phyloP scores from a whole-genome alignment of 2,888 invertebrate species.

The Brachylomia viminalis region DNA sequence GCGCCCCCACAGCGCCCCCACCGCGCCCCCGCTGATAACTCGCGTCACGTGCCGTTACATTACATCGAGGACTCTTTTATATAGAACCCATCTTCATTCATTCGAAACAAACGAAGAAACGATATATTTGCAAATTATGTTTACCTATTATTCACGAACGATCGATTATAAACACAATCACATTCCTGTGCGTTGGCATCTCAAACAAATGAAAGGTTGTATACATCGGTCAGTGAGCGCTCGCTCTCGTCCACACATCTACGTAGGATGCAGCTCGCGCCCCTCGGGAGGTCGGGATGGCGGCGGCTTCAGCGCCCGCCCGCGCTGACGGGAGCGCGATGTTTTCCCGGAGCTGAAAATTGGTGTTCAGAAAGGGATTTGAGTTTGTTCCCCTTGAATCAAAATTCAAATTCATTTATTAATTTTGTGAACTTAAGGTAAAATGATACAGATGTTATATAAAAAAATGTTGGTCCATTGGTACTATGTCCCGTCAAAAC shows the following conservation, averaged over 20 bases:
- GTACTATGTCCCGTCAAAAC: no score
- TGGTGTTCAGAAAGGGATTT: slow-evolving; percentile 12
- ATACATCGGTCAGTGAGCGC: not conserved
- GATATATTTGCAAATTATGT: not conserved
- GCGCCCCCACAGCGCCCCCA: no score
- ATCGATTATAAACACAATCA: not conserved
- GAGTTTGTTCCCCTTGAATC: slow-evolving; percentile 8
- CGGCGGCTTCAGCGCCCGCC: no score
- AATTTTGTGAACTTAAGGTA: no score
- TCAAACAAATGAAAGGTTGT: not conserved
- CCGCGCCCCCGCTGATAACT: not conserved
- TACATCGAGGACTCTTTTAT: not conserved
- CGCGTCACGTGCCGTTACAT: slow-evolving; percentile 4
- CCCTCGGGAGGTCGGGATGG: not conserved
- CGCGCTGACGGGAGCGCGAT: not conserved
- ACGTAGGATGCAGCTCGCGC: not conserved
- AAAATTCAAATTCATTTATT: no score
- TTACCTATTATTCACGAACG: not conserved
- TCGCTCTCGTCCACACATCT: not conserved
- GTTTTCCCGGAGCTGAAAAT: not conserved
- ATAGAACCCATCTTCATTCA: not conserved
- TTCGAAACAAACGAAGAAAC: not conserved
- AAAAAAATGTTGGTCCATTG: no score
- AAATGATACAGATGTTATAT: no score
- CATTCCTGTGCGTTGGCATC: not conserved